phyloP scores from a whole-genome alignment of 2,888 invertebrate genomes.

The Chirona hameri region DNA sequence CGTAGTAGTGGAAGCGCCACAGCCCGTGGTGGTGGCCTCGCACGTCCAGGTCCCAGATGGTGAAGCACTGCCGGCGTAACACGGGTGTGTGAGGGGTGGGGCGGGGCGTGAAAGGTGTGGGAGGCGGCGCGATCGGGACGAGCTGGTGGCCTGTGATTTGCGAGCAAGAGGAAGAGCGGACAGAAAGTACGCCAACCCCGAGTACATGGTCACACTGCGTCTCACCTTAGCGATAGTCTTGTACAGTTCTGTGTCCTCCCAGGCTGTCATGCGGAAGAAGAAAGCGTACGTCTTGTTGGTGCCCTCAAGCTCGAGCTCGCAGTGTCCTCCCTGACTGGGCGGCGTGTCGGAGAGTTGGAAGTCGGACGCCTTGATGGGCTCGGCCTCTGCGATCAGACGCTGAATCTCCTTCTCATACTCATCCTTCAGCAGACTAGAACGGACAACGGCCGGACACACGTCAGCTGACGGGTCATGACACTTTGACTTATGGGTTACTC shows the following conservation, averaged over 20 bases:
- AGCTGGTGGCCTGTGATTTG: too few species aligned
- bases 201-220: too few species aligned
- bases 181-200: too few species aligned
- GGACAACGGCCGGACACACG: background rate
- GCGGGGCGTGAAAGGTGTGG: too few species aligned
- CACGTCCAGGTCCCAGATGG: too few species aligned
- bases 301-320: conserved; percentile 51
- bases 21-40: too few species aligned
- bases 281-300: conserved; percentile 48
- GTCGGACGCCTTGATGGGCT: background rate
- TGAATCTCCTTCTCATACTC: background rate
- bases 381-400: background rate
- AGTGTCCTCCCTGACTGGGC: conserved; percentile 50
- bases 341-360: background rate
- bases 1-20: too few species aligned
- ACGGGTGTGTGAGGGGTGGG: too few species aligned
- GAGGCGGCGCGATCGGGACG: too few species aligned
- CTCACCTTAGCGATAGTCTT: background rate
- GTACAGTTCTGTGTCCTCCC: background rate
- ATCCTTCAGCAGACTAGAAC: background rate
- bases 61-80: too few species aligned
- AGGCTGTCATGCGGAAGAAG: background rate
- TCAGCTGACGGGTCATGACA: background rate
- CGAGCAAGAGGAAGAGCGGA: too few species aligned
- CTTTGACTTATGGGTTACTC: background rate